A percentile compares a stretch with the other conserved stretches of the same genome.
Evolutionary conservation across 2,113 vertebrate genomes (phyloP).

Genomic region (Pan paniscus): DNA sequence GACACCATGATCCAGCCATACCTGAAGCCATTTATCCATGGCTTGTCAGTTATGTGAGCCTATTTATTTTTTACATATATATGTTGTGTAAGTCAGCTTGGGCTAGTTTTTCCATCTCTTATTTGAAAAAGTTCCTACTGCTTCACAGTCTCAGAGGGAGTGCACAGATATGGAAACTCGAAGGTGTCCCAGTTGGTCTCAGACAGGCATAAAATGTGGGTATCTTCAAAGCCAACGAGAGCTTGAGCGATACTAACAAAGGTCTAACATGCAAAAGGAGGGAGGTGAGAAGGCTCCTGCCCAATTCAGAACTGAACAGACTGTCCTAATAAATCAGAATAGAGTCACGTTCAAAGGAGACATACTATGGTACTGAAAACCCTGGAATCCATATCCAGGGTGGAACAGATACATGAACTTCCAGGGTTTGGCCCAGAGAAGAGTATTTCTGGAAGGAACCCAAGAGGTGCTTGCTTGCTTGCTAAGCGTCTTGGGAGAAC

Average conservation of each 20-base stretch:
- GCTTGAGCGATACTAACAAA: neutral
- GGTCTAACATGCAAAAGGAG: neutral
- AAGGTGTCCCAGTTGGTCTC: neutral
- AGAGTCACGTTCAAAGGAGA: neutral
- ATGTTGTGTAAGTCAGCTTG: neutral
- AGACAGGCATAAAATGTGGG: neutral
- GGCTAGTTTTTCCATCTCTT: neutral
- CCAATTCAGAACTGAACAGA: neutral
- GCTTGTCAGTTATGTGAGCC: neutral
- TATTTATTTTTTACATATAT: neutral
- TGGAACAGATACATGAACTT: neutral
- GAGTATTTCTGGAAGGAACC: neutral
- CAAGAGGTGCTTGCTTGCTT: neutral
- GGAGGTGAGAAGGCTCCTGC: neutral
- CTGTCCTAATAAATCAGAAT: neutral
- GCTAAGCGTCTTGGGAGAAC: neutral
- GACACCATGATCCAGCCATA: neutral
- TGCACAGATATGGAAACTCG: neutral
- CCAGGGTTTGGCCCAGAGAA: neutral
- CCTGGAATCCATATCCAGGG: neutral
- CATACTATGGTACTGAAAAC: neutral
- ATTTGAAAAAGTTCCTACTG: neutral
- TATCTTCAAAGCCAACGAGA: neutral
- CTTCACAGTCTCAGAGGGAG: neutral
- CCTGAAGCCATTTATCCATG: neutral